Conservation (phyloP, 2,888 invertebrate genomes). For the Parascotia fuliginaria region DNA sequence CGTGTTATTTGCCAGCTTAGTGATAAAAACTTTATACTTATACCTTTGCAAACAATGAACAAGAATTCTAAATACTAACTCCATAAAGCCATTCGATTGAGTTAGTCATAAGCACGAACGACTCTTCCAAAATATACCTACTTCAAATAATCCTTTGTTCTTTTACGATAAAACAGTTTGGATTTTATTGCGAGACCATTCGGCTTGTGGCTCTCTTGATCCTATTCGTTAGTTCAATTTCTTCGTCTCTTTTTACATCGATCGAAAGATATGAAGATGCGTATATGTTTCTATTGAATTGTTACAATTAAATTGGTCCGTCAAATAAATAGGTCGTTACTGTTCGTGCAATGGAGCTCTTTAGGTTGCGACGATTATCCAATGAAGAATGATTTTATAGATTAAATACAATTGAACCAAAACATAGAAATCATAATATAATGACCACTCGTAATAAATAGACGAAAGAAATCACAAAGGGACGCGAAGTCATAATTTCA, state of each 20-base stretch:
- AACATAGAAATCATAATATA: too few relatives aligned
- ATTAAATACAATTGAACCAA: too few relatives aligned
- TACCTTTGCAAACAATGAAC: background rate
- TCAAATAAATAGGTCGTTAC: conserved; percentile 12
- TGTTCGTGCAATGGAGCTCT: background rate
- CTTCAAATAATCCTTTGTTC: conserved; percentile 41
- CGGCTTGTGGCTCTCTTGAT: conserved; percentile 17
- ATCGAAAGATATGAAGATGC: conserved; percentile 2
- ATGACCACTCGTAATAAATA: too few relatives aligned
- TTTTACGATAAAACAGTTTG: conserved; percentile 20
- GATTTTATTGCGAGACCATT: conserved; percentile 18
- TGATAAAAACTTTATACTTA: too few relatives aligned
- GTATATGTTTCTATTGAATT: conserved; percentile 6
- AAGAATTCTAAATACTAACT: background rate
- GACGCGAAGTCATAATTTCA: too few relatives aligned
- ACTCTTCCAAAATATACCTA: conserved; percentile 20
- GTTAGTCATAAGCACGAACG: conserved; percentile 9
- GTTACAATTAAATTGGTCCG: conserved; percentile 11
- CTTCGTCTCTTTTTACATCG: conserved; percentile 5
- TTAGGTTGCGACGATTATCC: too few relatives aligned
- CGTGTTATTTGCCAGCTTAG: too few relatives aligned
- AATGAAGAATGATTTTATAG: too few relatives aligned
- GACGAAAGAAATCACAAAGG: too few relatives aligned
- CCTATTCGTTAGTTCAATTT: conserved; percentile 30
- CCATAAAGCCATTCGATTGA: background rate